Evolutionary conservation across 2,113 vertebrate genomes (phyloP).

Genomic region (Cyprinodon brontotheroides): DNA sequence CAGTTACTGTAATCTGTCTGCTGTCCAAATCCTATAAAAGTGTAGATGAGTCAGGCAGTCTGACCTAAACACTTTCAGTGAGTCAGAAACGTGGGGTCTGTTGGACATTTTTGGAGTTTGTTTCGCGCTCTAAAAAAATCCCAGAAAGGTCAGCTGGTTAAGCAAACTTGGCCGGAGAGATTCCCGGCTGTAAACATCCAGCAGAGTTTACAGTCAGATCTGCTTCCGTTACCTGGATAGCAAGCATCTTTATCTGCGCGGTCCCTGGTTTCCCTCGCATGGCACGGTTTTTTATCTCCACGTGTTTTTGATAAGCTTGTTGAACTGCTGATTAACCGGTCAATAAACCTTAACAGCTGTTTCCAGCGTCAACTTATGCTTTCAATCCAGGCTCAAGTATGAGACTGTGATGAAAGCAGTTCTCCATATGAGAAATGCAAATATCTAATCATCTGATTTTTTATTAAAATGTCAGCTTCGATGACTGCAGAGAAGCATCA

Average conservation of each 20-base stretch:
- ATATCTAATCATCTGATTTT: no score
- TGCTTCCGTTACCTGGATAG: conserved; percentile 3
- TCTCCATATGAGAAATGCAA: background rate
- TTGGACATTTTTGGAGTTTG: background rate
- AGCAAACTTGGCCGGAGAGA: background rate
- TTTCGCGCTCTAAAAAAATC: background rate
- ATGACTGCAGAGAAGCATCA: background rate
- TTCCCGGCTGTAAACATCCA: conserved; percentile 20
- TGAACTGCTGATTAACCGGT: background rate
- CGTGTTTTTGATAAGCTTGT: conserved; percentile 6
- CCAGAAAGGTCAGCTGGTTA: background rate
- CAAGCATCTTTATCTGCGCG: background rate
- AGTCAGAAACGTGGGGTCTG: background rate
- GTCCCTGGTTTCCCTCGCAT: background rate
- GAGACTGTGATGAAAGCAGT: background rate
- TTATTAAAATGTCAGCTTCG: no score
- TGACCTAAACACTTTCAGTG: background rate
- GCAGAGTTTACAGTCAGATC: conserved; percentile 16
- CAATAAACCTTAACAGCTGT: background rate
- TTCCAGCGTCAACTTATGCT: background rate
- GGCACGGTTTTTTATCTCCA: background rate
- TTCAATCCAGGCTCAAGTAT: background rate
- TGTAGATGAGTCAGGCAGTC: conserved; percentile 20
- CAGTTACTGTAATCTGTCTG: conserved; percentile 1
- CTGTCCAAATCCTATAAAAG: background rate